Percentiles rank a stretch among this genome's conserved stretches.
These are phyloP conservation scores for Megaleporinus macrocephalus DNA, from an alignment of 2,113 vertebrate genomes.

Conservation along the genomic window DNA sequence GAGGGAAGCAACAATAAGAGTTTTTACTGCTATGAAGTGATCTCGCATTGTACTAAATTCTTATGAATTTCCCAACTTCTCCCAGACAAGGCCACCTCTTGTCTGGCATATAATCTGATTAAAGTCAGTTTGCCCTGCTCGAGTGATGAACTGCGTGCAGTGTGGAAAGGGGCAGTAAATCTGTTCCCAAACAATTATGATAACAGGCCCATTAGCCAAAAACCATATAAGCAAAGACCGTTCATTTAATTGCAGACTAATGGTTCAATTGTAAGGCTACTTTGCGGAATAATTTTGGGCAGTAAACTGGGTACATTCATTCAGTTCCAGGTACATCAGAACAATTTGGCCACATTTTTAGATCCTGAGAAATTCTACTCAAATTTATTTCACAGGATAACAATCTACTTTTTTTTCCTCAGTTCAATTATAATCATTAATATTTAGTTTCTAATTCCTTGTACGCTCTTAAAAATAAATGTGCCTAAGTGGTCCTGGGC, in stretches of 20 bases:
- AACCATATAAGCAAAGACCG: background rate
- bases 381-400: background rate
- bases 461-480: too few relatives aligned
- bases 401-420: background rate
- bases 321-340: too few relatives aligned
- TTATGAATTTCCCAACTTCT: background rate
- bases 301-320: background rate
- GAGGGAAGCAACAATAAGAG: background rate
- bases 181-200: background rate
- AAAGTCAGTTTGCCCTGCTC: background rate
- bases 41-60: background rate
- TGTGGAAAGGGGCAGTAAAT: background rate
- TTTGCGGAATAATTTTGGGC: background rate
- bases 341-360: too few relatives aligned
- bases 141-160: conserved; percentile 3
- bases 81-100: background rate
- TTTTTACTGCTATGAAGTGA: background rate
- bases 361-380: background rate
- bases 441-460: too few relatives aligned
- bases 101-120: conserved; percentile 3
- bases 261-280: too few relatives aligned
- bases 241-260: background rate
- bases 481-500: too few relatives aligned
- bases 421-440: background rate
- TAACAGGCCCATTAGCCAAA: background rate